A percentile compares a stretch with the other conserved stretches of the same genome.
These are phyloP conservation scores for Busseola fusca DNA, from an alignment of 2,888 invertebrate genomes.

Conservation along the genomic window DNA sequence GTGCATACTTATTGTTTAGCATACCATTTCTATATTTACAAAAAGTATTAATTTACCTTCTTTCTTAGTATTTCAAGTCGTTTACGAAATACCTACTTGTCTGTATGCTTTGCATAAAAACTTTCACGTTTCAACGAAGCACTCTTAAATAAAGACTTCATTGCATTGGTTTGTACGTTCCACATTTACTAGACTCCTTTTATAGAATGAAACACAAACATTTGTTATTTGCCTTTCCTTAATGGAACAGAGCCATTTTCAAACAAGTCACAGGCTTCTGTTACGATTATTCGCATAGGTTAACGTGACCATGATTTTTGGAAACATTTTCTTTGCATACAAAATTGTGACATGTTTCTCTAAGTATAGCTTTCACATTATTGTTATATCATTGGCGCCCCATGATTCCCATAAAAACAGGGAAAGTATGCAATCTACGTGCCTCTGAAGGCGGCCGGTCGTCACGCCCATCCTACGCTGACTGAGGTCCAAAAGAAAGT, in stretches of 20 bases:
- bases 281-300: constrained; percentile 19
- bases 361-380: constrained; percentile 72
- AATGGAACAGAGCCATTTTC: constrained; percentile 38
- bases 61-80: constrained; percentile 14
- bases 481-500: constrained; percentile 81
- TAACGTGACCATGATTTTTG: constrained; percentile 30
- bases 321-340: constrained; percentile 25
- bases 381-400: constrained; percentile 78
- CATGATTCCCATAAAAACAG: constrained; percentile 86
- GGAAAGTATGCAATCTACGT: constrained; percentile 85
- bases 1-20: constrained; percentile 5
- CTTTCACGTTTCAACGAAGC: constrained; percentile 31
- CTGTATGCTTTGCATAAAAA: constrained; percentile 33
- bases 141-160: constrained; percentile 43
- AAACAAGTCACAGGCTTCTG: constrained; percentile 34
- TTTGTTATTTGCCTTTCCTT: constrained; percentile 32
- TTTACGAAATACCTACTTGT: constrained; percentile 26
- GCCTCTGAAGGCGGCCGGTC: constrained; percentile 76
- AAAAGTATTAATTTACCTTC: constrained; percentile 21
- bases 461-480: constrained; percentile 83
- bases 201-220: constrained; percentile 41
- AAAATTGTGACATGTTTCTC: constrained; percentile 35
- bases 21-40: constrained; percentile 1
- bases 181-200: constrained; percentile 44
- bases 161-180: constrained; percentile 29